Percentiles rank a stretch among this genome's conserved stretches.
Conservation (phyloP, 1,140 invertebrate species). For the Drepana arcuata region DNA sequence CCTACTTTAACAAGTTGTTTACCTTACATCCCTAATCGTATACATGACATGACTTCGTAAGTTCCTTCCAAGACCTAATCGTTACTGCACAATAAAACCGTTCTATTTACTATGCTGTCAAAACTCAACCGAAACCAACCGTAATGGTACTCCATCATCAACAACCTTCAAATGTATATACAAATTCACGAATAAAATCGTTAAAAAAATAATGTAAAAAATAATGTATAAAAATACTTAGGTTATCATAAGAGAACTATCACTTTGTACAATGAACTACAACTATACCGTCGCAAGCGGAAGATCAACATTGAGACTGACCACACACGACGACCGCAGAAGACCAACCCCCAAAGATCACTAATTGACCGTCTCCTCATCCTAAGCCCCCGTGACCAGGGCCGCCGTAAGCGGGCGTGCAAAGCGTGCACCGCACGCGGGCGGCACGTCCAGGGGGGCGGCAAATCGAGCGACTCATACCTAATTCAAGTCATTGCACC, state of each 20-base stretch:
- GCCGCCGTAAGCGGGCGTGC: too few relatives aligned
- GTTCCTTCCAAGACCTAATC: conserved; percentile 17
- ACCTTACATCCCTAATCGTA: conserved; percentile 48
- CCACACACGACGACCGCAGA: too few relatives aligned
- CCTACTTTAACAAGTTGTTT: conserved; percentile 51
- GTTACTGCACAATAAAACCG: conserved; percentile 38
- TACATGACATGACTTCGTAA: conserved; percentile 50
- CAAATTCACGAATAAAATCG: conserved; percentile 56
- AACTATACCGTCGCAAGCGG: conserved; percentile 44
- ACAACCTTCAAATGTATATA: conserved; percentile 52
- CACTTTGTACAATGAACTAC: conserved; percentile 65
- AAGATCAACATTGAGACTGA: conserved; percentile 33
- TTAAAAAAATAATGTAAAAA: conserved; percentile 65
- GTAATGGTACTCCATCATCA: conserved; percentile 21
- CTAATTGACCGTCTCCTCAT: too few relatives aligned
- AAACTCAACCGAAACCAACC: conserved; percentile 48
- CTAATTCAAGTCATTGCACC: too few relatives aligned
- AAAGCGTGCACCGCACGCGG: too few relatives aligned
- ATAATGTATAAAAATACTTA: conserved; percentile 70
- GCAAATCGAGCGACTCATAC: too few relatives aligned
- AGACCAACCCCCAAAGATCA: too few relatives aligned
- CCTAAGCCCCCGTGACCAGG: too few relatives aligned
- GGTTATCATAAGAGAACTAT: conserved; percentile 66
- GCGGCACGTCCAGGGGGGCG: too few relatives aligned
- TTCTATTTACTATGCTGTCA: too few relatives aligned